Evolutionary conservation across 2,888 invertebrate species (phyloP).

Genomic region (Crioceris asparagi): DNA sequence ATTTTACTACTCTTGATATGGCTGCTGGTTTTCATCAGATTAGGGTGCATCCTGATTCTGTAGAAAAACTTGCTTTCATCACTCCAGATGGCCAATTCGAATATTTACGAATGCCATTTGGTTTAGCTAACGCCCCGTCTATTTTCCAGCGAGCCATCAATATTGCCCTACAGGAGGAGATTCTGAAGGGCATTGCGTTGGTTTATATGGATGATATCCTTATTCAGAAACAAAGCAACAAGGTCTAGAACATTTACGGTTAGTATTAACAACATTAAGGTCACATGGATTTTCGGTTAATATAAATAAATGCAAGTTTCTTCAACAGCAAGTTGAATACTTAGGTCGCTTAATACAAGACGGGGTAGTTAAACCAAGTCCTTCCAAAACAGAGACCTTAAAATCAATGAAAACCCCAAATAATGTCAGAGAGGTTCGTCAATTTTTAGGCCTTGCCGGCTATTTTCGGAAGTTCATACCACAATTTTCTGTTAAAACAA

Average conservation of each 20-base stretch:
- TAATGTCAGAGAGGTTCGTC: conserved; percentile 6
- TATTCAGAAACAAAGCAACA: conserved; percentile 8
- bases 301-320: conserved; percentile 8
- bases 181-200: not conserved
- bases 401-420: conserved; percentile 5
- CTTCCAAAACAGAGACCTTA: conserved; percentile 6
- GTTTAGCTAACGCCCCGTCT: conserved; percentile 25
- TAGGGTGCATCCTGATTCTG: not conserved
- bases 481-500: conserved; percentile 8
- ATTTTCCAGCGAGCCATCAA: not conserved
- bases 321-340: conserved; percentile 2
- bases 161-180: not conserved
- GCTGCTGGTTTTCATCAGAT: not conserved
- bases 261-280: conserved; percentile 5
- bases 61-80: not conserved
- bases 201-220: conserved; percentile 11
- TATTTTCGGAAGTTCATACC: conserved; percentile 8
- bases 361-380: conserved; percentile 2
- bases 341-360: conserved; percentile 7
- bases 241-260: conserved; percentile 3
- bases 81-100: conserved; percentile 21
- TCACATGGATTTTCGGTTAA: conserved; percentile 7
- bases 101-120: conserved; percentile 26
- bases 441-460: conserved; percentile 7
- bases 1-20: not conserved